Percentiles rank a stretch among this genome's conserved stretches.
These are phyloP conservation scores for Andrena hattorfiana DNA, from an alignment of 2,888 invertebrate species.

Conservation along the genomic window DNA sequence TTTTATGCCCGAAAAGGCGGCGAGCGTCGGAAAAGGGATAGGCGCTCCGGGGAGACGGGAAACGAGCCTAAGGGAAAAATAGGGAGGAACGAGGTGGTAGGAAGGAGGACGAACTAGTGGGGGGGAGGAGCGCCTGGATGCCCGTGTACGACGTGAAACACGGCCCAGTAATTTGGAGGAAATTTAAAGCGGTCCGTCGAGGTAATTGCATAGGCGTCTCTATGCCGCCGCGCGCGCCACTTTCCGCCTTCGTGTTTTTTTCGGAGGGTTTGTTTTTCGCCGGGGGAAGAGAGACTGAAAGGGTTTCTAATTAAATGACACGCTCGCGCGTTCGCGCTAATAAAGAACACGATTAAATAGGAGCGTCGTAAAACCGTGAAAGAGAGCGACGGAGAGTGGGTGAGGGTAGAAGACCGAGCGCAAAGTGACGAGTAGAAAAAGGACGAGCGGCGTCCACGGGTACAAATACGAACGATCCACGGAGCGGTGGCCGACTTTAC, in stretches of 20 bases:
- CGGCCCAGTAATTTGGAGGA: slow-evolving; percentile 70
- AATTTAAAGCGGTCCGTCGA: slow-evolving; percentile 66
- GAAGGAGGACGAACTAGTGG: neutral
- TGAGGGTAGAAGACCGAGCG: neutral
- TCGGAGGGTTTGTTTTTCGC: slow-evolving; percentile 30
- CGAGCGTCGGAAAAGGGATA: slow-evolving; percentile 18
- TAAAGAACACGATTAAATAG: slow-evolving; percentile 21
- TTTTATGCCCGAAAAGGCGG: slow-evolving; percentile 57
- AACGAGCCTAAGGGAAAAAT: slow-evolving; percentile 48
- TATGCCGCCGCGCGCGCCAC: slow-evolving; percentile 23
- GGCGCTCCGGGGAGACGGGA: slow-evolving; percentile 7
- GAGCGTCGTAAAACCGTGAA: slow-evolving; percentile 14
- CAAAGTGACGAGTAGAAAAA: slow-evolving; percentile 12
- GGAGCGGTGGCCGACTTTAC: slow-evolving; percentile 18
- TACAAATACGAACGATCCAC: slow-evolving; percentile 39
- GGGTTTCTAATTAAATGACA: slow-evolving; percentile 54
- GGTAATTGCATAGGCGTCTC: slow-evolving; percentile 66
- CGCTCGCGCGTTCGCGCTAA: slow-evolving; percentile 15
- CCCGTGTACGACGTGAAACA: slow-evolving; percentile 65
- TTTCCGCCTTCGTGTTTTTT: neutral
- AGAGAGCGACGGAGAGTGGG: neutral
- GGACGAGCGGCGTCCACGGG: slow-evolving; percentile 1
- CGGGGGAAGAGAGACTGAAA: slow-evolving; percentile 17
- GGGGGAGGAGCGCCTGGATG: slow-evolving; percentile 27
- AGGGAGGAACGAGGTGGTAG: slow-evolving; percentile 21